phyloP scores from a whole-genome alignment of 2,888 invertebrate species.

The Dynastes hyllus region DNA sequence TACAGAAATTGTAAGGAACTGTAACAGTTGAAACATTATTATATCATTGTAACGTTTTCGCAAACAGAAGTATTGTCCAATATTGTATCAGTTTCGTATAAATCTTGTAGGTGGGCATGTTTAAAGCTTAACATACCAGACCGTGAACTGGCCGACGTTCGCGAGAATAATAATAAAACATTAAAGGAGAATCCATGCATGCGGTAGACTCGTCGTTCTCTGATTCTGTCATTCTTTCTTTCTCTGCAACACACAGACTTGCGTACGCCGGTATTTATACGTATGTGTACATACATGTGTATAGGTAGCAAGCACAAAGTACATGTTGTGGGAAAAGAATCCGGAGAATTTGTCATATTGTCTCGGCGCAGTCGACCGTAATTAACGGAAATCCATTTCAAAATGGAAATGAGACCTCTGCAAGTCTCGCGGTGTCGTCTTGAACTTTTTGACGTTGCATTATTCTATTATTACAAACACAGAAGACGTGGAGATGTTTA shows the following conservation, averaged over 20 bases:
- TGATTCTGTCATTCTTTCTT: too few species aligned
- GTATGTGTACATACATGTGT: not conserved
- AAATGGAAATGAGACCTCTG: slow-evolving; percentile 27
- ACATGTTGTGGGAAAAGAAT: slow-evolving; percentile 32
- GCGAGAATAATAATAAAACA: slow-evolving; percentile 26
- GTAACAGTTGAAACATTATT: too few species aligned
- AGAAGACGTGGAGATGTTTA: too few species aligned
- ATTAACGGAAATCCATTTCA: slow-evolving; percentile 34
- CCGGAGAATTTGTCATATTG: slow-evolving; percentile 38
- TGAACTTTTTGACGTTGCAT: not conserved
- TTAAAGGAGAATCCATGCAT: slow-evolving; percentile 18
- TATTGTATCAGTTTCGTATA: too few species aligned
- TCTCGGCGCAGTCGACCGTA: slow-evolving; percentile 19
- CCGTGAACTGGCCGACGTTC: slow-evolving; percentile 5
- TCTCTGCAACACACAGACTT: too few species aligned
- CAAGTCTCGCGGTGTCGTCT: not conserved
- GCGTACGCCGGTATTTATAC: not conserved
- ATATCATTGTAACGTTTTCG: too few species aligned
- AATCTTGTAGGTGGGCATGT: too few species aligned
- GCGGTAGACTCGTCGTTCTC: not conserved
- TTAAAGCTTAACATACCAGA: slow-evolving; percentile 2
- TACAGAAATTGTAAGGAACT: too few species aligned
- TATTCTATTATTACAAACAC: not conserved
- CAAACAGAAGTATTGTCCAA: too few species aligned
- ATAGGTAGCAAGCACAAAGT: not conserved